Evolutionary conservation across 2,888 invertebrate genomes (phyloP).

Genomic region (Apodemia mormo): DNA sequence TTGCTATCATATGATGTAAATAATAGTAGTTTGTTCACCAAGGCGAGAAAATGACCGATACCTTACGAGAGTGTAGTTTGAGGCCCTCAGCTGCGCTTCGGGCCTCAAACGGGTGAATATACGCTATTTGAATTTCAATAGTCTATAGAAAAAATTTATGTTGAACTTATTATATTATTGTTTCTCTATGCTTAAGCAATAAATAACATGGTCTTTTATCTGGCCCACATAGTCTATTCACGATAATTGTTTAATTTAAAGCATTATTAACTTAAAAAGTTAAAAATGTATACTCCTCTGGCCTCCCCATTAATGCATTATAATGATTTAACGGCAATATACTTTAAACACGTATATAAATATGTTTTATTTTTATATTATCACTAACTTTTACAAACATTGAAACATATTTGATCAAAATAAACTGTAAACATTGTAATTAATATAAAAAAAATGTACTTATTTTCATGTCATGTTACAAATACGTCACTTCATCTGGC

Average conservation of each 20-base stretch:
- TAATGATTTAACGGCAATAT: neutral
- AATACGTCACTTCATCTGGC: too few relatives aligned
- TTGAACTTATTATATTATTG: slow-evolving; percentile 5
- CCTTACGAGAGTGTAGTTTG: too few relatives aligned
- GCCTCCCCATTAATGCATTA: neutral
- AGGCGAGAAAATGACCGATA: too few relatives aligned
- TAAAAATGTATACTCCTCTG: slow-evolving; percentile 7
- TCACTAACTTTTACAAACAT: neutral
- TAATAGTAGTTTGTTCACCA: too few relatives aligned
- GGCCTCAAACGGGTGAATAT: too few relatives aligned
- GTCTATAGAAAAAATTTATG: neutral
- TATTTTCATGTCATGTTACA: neutral
- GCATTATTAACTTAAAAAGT: neutral
- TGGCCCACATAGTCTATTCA: slow-evolving; percentile 3
- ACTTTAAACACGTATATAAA: too few relatives aligned
- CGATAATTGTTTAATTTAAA: neutral
- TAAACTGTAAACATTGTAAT: neutral
- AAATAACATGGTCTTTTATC: neutral
- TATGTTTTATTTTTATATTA: neutral
- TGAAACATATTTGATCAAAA: slow-evolving; percentile 2
- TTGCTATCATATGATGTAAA: too few relatives aligned
- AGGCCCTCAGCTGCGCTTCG: too few relatives aligned
- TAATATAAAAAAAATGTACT: neutral
- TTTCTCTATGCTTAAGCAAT: slow-evolving; percentile 1
- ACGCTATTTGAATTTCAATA: neutral